Conservation (phyloP, 2,888 invertebrate genomes). For the Tenthredo scrophulariae region DNA sequence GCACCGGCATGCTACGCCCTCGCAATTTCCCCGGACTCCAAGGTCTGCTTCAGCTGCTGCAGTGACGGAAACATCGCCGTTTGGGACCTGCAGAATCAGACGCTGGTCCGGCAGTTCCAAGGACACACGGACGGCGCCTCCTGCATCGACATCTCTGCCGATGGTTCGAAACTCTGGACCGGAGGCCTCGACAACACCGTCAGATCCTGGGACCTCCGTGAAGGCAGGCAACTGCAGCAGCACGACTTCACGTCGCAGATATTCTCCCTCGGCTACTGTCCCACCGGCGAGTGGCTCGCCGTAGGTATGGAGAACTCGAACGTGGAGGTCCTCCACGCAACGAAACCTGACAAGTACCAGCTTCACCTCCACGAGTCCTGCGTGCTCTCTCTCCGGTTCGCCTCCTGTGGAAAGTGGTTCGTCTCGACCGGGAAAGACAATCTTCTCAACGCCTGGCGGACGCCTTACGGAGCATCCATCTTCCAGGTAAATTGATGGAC, state of each 20-base stretch:
- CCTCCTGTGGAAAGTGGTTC: constrained; percentile 97
- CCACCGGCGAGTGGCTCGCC: constrained; percentile 96
- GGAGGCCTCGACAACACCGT: constrained; percentile 97
- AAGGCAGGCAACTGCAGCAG: constrained; percentile 94
- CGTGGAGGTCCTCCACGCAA: constrained; percentile 94
- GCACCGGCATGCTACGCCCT: constrained; percentile 99
- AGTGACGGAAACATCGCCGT: constrained; percentile 98
- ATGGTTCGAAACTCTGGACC: constrained; percentile 96
- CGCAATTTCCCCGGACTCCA: constrained; percentile 96
- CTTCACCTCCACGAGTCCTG: constrained; percentile 97
- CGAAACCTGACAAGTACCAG: constrained; percentile 96
- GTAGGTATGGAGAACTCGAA: constrained; percentile 98
- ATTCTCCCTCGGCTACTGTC: constrained; percentile 97
- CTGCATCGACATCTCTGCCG: constrained; percentile 96
- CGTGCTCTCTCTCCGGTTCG: constrained; percentile 94
- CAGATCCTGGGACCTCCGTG: constrained; percentile 94
- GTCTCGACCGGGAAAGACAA: constrained; percentile 97
- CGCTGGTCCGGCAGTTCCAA: constrained; percentile 91
- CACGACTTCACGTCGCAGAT: constrained; percentile 96
- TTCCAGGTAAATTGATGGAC: constrained; percentile 87
- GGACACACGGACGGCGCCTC: constrained; percentile 98
- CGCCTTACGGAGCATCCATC: constrained; percentile 96
- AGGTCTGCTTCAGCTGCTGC: constrained; percentile 98
- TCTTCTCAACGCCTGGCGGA: constrained; percentile 96
- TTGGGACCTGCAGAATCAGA: constrained; percentile 97